A percentile compares a stretch with the other conserved stretches of the same genome.
Evolutionary conservation across 1,140 invertebrate species (phyloP).

Genomic region (Drosophila chauvacae): DNA sequence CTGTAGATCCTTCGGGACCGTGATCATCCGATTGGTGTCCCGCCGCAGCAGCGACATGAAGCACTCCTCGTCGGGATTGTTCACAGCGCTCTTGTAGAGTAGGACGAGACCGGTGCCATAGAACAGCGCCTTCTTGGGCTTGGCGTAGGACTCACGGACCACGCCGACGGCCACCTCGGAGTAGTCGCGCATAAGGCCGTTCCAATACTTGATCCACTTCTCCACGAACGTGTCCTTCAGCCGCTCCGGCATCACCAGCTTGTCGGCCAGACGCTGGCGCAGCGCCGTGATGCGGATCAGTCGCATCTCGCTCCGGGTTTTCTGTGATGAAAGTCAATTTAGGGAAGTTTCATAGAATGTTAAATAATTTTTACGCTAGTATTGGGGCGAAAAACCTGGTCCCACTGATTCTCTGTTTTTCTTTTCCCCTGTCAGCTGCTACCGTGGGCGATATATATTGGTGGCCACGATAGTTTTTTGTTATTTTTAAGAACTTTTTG

Average conservation of each 20-base stretch:
- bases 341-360: constrained; percentile 4
- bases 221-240: constrained; percentile 88
- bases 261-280: constrained; percentile 51
- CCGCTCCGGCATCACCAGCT: constrained; percentile 84
- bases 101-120: constrained; percentile 59
- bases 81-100: constrained; percentile 48
- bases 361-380: constrained; percentile 15
- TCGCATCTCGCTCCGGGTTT: constrained; percentile 43
- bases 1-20: constrained; percentile 87
- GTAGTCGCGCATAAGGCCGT: constrained; percentile 87
- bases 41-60: constrained; percentile 59
- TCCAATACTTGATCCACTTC: constrained; percentile 88
- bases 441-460: not conserved
- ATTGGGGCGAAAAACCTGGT: constrained; percentile 2
- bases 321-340: constrained; percentile 39
- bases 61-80: constrained; percentile 64
- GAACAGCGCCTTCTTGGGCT: constrained; percentile 86
- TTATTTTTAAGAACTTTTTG: not conserved
- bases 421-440: not conserved
- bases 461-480: not conserved
- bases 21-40: constrained; percentile 87
- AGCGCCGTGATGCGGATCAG: constrained; percentile 64
- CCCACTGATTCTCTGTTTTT: not conserved
- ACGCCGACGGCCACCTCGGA: constrained; percentile 86
- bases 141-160: constrained; percentile 86